These are phyloP conservation scores for Andrena dorsata DNA, from an alignment of 2,888 invertebrate genomes.

Conservation along the genomic window DNA sequence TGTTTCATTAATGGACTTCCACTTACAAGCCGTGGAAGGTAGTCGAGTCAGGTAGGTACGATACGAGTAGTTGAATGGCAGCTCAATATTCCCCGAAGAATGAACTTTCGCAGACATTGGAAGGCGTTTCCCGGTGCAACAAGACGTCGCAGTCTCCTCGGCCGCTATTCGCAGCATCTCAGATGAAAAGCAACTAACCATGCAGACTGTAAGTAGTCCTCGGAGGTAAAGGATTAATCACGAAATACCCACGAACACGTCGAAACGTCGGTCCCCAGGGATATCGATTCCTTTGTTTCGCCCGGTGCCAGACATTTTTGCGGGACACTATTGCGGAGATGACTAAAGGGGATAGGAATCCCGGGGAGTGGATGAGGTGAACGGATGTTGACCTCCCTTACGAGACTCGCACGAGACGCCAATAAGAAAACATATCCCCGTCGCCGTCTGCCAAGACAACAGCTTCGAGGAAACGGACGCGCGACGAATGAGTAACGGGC, in stretches of 20 bases:
- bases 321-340: constrained; percentile 29
- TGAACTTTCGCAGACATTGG: too few relatives aligned
- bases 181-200: not conserved
- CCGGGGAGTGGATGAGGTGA: constrained; percentile 35
- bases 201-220: constrained; percentile 1
- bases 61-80: too few relatives aligned
- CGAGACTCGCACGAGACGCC: constrained; percentile 49
- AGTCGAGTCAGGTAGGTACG: too few relatives aligned
- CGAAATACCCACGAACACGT: not conserved
- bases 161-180: not conserved
- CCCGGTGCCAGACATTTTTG: constrained; percentile 29
- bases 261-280: not conserved
- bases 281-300: constrained; percentile 40
- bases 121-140: not conserved
- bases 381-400: constrained; percentile 62
- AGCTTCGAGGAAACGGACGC: constrained; percentile 59
- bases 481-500: constrained; percentile 51
- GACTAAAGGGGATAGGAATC: constrained; percentile 56
- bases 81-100: too few relatives aligned
- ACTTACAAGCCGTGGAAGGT: too few relatives aligned
- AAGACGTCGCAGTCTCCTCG: not conserved
- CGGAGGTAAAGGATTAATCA: constrained; percentile 2
- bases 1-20: not conserved
- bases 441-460: constrained; percentile 19
- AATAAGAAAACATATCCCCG: constrained; percentile 44